Base-by-base conservation (phyloP, 1,140 invertebrate genomes). In the Drosophila orosa region DNA sequence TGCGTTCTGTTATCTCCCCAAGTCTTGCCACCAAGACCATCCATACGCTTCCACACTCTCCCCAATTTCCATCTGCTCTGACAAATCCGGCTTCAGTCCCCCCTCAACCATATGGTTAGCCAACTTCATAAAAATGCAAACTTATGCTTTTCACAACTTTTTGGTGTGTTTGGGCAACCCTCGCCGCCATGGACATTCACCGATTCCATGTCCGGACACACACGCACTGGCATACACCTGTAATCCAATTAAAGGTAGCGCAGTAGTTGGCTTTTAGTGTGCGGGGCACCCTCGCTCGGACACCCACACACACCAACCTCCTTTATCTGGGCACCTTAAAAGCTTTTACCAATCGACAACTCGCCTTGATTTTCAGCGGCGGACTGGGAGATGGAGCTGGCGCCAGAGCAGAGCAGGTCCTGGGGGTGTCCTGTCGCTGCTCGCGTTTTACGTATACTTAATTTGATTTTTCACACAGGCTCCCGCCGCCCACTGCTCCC, bases 161-260 rank as follows among this genome's bases (percentile, higher is more conserved):
- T 82, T 47, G 78, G 59, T 33, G 74, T 63, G 60, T 77, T 65
- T 77, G 63, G 65, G 54, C 76, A 66, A 56, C 57, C 66, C 59
- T 68, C 74, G 65, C 33, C 37, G 52, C 40, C 39, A 63, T 50
- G 67, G 74, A 75, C 72, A 60, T 31, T 37, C 42, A 17, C 29
- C 52, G 22, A n/a, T 40, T 44, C 35, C 29, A 47, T n/a, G 47
- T 55, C 52, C 35, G 40, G 56, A 35, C 44, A 74, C 61, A 63
- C 74, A 83, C 80, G 54, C 68, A 65, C 66, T 47, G 39, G 55
- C 80, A 78, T 62, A 80, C 74, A 68, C 79, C 86, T 89, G 74
- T 90, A 90, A 90, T 90, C 87, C 87, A 90, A 90, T 90, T 90
- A 90, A 87, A 90, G 87, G 87, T 69, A 80, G 87, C 82, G 83